Percentiles rank a stretch among this genome's conserved stretches.
phyloP scores from a whole-genome alignment of 1,140 invertebrate species.

The Antheraea mylitta region DNA sequence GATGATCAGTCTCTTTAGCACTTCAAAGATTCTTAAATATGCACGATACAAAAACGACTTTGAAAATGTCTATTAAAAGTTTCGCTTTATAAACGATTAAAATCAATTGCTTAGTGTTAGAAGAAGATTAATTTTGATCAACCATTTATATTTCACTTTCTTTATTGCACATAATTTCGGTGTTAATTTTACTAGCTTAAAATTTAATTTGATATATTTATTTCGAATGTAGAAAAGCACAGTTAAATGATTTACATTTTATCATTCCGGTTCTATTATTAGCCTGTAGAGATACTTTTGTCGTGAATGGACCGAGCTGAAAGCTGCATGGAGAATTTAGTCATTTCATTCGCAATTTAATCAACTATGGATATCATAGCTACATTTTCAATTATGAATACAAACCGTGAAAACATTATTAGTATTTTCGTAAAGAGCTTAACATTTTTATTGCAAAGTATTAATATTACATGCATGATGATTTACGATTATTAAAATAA shows the following conservation, averaged over 20 bases:
- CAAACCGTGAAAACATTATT: not conserved
- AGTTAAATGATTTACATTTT: slow-evolving; percentile 36
- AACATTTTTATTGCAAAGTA: not conserved
- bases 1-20: slow-evolving; percentile 66
- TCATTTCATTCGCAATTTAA: slow-evolving; percentile 13
- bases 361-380: slow-evolving; percentile 9
- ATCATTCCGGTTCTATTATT: slow-evolving; percentile 45
- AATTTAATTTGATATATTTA: slow-evolving; percentile 41
- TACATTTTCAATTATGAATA: not conserved
- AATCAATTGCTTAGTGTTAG: slow-evolving; percentile 71
- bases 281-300: slow-evolving; percentile 53
- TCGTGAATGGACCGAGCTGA: slow-evolving; percentile 47
- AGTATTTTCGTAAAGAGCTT: not conserved
- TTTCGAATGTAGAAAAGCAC: slow-evolving; percentile 39
- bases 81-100: slow-evolving; percentile 53
- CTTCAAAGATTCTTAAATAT: slow-evolving; percentile 70
- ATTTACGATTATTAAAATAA: not conserved
- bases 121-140: slow-evolving; percentile 35
- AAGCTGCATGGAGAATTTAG: slow-evolving; percentile 51
- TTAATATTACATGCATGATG: slow-evolving; percentile 28
- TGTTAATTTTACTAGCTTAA: slow-evolving; percentile 49
- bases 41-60: slow-evolving; percentile 61
- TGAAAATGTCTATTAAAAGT: slow-evolving; percentile 53
- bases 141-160: slow-evolving; percentile 63
- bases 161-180: slow-evolving; percentile 67